Conservation (phyloP, 2,888 invertebrate species). For the Drosophila anceps region DNA sequence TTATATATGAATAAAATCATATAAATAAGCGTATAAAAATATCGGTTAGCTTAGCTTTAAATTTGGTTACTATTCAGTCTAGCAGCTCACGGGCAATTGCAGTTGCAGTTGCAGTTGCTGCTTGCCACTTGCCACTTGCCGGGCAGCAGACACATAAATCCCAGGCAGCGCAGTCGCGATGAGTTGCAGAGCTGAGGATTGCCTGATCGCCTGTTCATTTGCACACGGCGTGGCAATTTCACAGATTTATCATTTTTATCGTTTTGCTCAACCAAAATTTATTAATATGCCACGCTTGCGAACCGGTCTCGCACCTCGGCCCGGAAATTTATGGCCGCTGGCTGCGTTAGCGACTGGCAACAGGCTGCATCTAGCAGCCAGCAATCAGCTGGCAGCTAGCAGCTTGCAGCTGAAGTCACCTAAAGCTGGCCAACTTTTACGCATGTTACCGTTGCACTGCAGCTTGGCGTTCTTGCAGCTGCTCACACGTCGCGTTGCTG, state of each 20-base stretch:
- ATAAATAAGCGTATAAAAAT: constrained; percentile 15
- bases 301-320: constrained; percentile 59
- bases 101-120: constrained; percentile 3
- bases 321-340: constrained; percentile 44
- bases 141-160: constrained; percentile 64
- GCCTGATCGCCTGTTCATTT: constrained; percentile 65
- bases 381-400: constrained; percentile 14
- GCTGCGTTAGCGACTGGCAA: constrained; percentile 2
- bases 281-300: constrained; percentile 51
- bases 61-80: constrained; percentile 40
- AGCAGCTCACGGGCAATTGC: constrained; percentile 21
- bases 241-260: constrained; percentile 73
- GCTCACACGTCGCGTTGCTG: constrained; percentile 11
- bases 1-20: not conserved
- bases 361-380: constrained; percentile 1
- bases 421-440: constrained; percentile 48
- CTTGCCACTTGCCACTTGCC: constrained; percentile 59
- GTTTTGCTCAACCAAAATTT: constrained; percentile 57
- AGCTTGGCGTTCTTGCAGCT: constrained; percentile 47
- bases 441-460: constrained; percentile 69
- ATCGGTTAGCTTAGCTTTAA: constrained; percentile 3
- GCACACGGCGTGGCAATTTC: constrained; percentile 61
- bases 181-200: constrained; percentile 20
- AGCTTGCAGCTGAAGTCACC: constrained; percentile 9
- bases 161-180: constrained; percentile 29